These are phyloP conservation scores for Nasonia giraulti DNA, from an alignment of 1,140 invertebrate genomes.

Conservation along the genomic window DNA sequence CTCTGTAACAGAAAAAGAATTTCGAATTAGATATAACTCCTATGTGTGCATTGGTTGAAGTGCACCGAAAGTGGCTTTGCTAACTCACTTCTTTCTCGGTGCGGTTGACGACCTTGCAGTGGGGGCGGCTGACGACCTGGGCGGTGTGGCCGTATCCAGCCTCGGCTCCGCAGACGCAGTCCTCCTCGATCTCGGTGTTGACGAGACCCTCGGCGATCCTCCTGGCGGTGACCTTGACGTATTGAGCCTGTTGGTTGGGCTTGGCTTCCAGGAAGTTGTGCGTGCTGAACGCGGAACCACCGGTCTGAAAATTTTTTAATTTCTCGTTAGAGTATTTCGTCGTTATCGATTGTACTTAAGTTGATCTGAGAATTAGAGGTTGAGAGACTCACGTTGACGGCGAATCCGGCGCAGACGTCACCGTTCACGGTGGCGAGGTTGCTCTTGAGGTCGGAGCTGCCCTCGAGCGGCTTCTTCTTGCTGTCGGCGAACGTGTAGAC, in stretches of 20 bases:
- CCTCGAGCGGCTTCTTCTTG: conserved; percentile 76
- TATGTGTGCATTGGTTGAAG: neutral
- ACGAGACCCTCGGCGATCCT: conserved; percentile 73
- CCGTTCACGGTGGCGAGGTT: conserved; percentile 71
- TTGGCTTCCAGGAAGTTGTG: conserved; percentile 74
- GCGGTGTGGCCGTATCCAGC: conserved; percentile 54
- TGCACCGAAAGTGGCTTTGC: neutral
- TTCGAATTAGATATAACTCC: neutral
- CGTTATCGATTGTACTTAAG: neutral
- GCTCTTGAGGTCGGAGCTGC: conserved; percentile 70
- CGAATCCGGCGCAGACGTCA: conserved; percentile 77
- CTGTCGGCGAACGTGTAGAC: conserved; percentile 76
- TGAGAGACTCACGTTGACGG: conserved; percentile 68
- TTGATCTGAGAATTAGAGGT: neutral
- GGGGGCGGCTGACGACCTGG: conserved; percentile 59
- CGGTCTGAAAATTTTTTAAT: conserved; percentile 69
- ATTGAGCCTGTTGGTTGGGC: conserved; percentile 76
- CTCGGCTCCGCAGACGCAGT: conserved; percentile 74
- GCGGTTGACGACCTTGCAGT: conserved; percentile 71
- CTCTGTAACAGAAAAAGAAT: conserved; percentile 59
- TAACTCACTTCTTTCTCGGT: conserved; percentile 66
- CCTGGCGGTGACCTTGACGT: conserved; percentile 72
- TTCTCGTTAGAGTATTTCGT: neutral
- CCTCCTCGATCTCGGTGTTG: conserved; percentile 69
- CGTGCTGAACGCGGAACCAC: conserved; percentile 76